Percentiles rank a stretch among this genome's conserved stretches.
These are phyloP conservation scores for Teleiodes luculella DNA, from an alignment of 2,888 invertebrate genomes.

Conservation along the genomic window DNA sequence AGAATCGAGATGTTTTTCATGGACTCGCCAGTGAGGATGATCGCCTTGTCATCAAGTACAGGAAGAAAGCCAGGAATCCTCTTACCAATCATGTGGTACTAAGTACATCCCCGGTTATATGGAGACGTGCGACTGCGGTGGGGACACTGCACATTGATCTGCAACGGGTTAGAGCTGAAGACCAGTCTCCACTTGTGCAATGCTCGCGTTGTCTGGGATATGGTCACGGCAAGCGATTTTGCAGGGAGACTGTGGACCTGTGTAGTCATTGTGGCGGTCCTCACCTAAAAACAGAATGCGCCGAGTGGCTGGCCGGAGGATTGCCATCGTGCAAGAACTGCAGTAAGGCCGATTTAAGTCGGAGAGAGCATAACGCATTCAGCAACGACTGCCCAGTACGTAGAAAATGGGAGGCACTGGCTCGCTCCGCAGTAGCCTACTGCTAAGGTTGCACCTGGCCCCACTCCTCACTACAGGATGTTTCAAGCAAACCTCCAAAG, in stretches of 20 bases:
- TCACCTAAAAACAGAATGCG: constrained; percentile 9
- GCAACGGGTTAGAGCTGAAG: not conserved
- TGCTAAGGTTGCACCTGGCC: not conserved
- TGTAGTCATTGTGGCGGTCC: constrained; percentile 16
- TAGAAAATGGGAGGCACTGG: too few relatives aligned
- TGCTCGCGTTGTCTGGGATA: too few relatives aligned
- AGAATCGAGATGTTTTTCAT: not conserved
- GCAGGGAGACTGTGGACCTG: not conserved
- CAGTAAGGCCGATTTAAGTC: too few relatives aligned
- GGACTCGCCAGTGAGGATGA: not conserved
- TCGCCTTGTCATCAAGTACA: not conserved
- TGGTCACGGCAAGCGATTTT: too few relatives aligned
- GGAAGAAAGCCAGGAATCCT: not conserved
- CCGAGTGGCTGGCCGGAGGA: not conserved
- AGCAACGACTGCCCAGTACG: too few relatives aligned
- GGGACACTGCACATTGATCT: not conserved
- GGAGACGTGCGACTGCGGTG: not conserved
- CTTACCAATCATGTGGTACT: not conserved
- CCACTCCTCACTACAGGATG: not conserved
- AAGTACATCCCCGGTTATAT: not conserved
- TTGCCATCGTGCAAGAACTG: constrained; percentile 14
- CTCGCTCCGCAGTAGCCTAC: not conserved
- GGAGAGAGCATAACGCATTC: too few relatives aligned
- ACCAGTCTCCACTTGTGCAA: too few relatives aligned
- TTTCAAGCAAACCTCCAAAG: not conserved